phyloP scores from a whole-genome alignment of 2,888 invertebrate species.

The Rapana venosa region DNA sequence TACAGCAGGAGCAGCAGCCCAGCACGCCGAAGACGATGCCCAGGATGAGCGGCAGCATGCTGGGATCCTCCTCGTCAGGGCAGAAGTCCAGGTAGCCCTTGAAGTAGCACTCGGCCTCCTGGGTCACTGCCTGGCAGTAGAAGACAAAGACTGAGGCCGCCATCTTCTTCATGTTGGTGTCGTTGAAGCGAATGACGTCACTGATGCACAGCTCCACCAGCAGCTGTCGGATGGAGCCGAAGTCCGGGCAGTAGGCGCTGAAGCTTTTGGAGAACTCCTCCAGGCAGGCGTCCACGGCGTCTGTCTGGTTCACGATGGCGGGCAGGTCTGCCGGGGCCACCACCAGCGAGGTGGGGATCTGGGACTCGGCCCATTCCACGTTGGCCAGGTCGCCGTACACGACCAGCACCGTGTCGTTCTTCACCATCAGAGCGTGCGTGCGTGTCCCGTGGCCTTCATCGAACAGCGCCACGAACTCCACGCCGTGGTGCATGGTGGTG shows the following conservation, averaged over 20 bases:
- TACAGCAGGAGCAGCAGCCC: conserved; percentile 22
- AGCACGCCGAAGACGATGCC: conserved; percentile 16
- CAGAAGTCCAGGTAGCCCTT: conserved; percentile 46
- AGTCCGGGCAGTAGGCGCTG: conserved; percentile 32
- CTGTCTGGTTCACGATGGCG: conserved; percentile 25
- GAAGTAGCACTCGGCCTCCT: conserved; percentile 21
- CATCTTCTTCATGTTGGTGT: conserved; percentile 23
- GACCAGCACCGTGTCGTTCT: conserved; percentile 4
- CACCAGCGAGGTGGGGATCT: conserved; percentile 10
- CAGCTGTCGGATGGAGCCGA: conserved; percentile 42
- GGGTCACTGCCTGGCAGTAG: conserved; percentile 46
- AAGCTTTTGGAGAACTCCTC: conserved; percentile 28
- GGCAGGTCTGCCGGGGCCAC: conserved; percentile 8
- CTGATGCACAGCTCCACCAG: conserved; percentile 45
- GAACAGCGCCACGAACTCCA: conserved; percentile 36
- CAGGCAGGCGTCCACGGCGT: conserved; percentile 19
- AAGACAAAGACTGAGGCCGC: conserved; percentile 37
- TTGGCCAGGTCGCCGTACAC: neutral
- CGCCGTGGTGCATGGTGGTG: neutral
- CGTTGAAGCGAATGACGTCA: conserved; percentile 37
- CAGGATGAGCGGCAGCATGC: conserved; percentile 19
- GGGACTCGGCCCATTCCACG: conserved; percentile 27
- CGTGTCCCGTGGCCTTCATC: conserved; percentile 33
- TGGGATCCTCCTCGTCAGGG: neutral
- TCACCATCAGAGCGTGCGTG: neutral